phyloP scores from a whole-genome alignment of 2,113 vertebrate species.

The Ascaphus truei region DNA sequence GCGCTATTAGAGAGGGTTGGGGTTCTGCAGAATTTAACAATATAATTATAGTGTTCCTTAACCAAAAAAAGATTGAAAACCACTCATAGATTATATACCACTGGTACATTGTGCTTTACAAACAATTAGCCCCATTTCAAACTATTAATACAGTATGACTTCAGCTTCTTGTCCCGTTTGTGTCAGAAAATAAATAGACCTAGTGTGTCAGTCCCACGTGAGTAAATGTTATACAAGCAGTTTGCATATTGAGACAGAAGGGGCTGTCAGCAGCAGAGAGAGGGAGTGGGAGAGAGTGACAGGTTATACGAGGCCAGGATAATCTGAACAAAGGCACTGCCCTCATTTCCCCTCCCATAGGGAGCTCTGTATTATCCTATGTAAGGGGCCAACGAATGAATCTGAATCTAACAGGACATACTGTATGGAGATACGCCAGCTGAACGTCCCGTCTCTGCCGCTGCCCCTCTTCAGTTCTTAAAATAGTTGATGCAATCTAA shows the following conservation, averaged over 20 bases:
- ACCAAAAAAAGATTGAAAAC: no score
- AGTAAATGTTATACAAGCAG: neutral
- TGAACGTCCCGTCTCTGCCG: no score
- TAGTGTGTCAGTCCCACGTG: conserved; percentile 5
- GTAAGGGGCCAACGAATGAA: neutral
- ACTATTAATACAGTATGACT: no score
- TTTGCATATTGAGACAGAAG: conserved; percentile 12
- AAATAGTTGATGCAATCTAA: no score
- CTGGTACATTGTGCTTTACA: neutral
- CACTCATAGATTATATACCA: no score
- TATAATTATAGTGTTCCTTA: no score
- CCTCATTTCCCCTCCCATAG: neutral
- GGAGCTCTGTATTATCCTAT: neutral
- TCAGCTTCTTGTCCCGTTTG: neutral
- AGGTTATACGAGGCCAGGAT: conserved; percentile 22
- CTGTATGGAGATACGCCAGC: no score
- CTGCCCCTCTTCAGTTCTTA: no score
- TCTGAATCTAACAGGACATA: neutral
- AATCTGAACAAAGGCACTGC: conserved; percentile 10
- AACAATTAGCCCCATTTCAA: neutral
- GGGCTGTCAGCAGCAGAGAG: conserved; percentile 17
- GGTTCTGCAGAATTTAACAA: no score
- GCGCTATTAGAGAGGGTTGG: no score
- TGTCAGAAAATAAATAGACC: conserved; percentile 26
- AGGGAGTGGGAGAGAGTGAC: no score